Conservation (phyloP, 2,797 vertebrate genomes). For the Malurus splendens region DNA sequence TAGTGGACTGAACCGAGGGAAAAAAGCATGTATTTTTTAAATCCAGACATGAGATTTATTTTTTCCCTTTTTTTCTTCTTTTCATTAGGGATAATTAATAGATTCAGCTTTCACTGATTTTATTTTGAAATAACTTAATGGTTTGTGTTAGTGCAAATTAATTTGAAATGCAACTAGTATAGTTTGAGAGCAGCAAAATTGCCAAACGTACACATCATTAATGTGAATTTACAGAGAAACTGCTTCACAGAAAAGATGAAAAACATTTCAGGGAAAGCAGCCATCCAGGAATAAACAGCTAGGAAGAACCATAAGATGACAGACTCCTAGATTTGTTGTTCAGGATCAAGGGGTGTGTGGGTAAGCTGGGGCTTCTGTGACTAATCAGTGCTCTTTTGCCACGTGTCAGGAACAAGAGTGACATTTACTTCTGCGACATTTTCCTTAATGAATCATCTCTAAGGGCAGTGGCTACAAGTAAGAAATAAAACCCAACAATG, state of each 20-base stretch:
- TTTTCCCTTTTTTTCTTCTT: not conserved
- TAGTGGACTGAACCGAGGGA: not conserved
- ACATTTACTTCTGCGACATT: not conserved
- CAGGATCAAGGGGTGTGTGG: accelerated
- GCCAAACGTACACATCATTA: not conserved
- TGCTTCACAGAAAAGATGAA: not conserved
- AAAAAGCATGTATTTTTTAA: not conserved
- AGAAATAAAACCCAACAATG: not conserved
- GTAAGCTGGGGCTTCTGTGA: not conserved
- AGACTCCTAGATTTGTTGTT: not conserved
- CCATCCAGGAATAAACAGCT: not conserved
- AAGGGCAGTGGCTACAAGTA: not conserved
- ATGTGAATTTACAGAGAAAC: not conserved
- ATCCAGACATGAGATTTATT: not conserved
- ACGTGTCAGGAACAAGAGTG: not conserved
- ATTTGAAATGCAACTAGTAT: not conserved
- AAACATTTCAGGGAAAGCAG: slow-evolving; percentile 6
- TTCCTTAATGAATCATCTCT: not conserved
- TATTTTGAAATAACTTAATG: not conserved
- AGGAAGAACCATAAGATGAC: not conserved
- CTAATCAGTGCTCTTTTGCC: not conserved
- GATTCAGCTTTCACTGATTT: not conserved
- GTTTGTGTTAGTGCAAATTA: not conserved
- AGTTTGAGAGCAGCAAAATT: not conserved
- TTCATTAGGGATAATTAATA: not conserved